Base-by-base conservation (phyloP, 2,797 vertebrate species). In the Gymnothorax javanicus region DNA sequence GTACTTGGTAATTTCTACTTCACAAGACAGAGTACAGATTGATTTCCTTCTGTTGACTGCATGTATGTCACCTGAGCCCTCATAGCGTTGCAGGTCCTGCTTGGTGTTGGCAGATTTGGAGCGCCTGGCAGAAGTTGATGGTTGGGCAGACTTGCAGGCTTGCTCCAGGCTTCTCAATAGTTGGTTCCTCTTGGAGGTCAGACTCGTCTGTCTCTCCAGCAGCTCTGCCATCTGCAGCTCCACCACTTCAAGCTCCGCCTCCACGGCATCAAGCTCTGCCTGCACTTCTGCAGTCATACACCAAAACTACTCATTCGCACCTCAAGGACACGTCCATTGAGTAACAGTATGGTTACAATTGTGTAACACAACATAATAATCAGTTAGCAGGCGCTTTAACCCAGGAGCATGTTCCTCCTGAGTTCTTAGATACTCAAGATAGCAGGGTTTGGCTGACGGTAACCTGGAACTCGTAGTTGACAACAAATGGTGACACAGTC, bases 171-270 rank as follows among this genome's bases (percentile, higher is more conserved):
- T 94, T 83, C 91, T 95, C 82, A 97, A 94, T 12, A 99, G 89
- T 1, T 89, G 87, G 0, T 85, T 93, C 92, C 96, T 99, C 84
- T 93, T 96, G 52, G 96, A 87, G 4, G 94, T 93, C 54, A 99
- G 96, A 4, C 97, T 95, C 0, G 96, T 88, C 88, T 99, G 97
- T 82, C 96, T 97, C 92, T 98, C 95, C 88, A 96, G 91, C 11
- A 99, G 96, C 85, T 98, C 97, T 12, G 97, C 89, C 11, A 99
- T 96, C 94, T 99, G 97, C 86, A 97, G 90, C 90, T 97, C 97
- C 90, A 99, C 93, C 4, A 94, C 88, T 85, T 98, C 96, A 27
- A 99, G 93, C 90, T 99, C 98, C 3, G 89, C 92, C 86, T 97
- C 96, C 89, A 99, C 90, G 0, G 94, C 96, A 64, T 96, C 96